Evolutionary conservation across 2,888 invertebrate species (phyloP), one percentile per base, ranked within the genome.

Genomic region (Cepaea hortensis): DNA sequence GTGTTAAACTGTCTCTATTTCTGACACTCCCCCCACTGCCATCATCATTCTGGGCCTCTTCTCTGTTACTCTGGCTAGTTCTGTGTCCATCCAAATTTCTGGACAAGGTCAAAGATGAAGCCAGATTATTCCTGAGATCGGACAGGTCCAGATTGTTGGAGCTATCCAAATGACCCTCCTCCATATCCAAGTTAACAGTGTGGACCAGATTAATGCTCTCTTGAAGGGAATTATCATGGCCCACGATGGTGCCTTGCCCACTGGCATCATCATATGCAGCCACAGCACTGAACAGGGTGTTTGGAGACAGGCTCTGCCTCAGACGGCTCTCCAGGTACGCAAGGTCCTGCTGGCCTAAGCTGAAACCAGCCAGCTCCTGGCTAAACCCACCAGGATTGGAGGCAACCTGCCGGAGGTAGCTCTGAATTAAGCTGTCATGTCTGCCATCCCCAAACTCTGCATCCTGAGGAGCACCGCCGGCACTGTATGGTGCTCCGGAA

Each of bases 111-210:
- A 77, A 23, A 50, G 9, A 18, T 35, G 75, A n/a, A 6, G 50
- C n/a, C 23, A 75, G 20, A 15, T 18, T 11, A 18, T 23, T 50
- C 5, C 77, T 50, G 15, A 85, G 11, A 18, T 75, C 85, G 11
- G 85, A 77, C 50, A 85, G 50, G 23, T 85, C 85, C 11, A 85
- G 76, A 50, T 85, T 77, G 18, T 55, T 79, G 3, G 85, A 85
- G 65, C 70, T 15, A 15, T 85, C 79, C 9, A 85, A 6, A 55
- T 85, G 48, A n/a, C 73, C 23, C 62, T 81, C 85, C 23, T 80
- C 85, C 81, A 85, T 85, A 62, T 85, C 87, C 73, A 87, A 61
- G 62, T 87, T 87, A 76, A 87, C 87, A 1, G 87, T 84, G 84
- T 84, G 84, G 20, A 87, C 87, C n/a, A 84, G 68, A 77, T 70